A percentile compares a stretch with the other conserved stretches of the same genome.
phyloP scores from a whole-genome alignment of 2,888 invertebrate species.

The Conchocele bisecta region DNA sequence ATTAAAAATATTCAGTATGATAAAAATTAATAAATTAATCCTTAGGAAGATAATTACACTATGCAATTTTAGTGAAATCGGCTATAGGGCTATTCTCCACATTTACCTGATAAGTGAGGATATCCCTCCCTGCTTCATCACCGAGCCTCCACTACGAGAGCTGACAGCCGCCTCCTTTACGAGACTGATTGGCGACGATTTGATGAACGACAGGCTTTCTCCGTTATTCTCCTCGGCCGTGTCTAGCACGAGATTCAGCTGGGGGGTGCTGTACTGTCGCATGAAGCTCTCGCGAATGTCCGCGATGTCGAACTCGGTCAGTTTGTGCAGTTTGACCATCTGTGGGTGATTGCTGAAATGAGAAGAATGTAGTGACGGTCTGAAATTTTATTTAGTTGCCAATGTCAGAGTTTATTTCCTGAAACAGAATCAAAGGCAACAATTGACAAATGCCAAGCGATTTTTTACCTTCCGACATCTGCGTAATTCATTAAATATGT shows the following conservation, averaged over 20 bases:
- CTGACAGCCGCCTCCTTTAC: conserved; percentile 66
- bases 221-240: conserved; percentile 68
- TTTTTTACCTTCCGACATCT: no score
- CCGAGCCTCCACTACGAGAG: conserved; percentile 72
- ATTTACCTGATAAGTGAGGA: conserved; percentile 89
- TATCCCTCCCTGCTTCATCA: conserved; percentile 89
- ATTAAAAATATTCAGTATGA: no score
- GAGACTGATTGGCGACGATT: conserved; percentile 67
- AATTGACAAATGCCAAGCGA: no score
- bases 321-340: conserved; percentile 95
- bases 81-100: neutral
- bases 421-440: no score
- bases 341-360: conserved; percentile 91
- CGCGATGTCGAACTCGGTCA: conserved; percentile 87
- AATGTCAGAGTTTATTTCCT: no score
- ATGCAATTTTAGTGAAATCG: no score
- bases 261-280: conserved; percentile 89
- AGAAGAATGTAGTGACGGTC: no score
- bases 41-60: neutral
- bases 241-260: conserved; percentile 73
- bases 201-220: conserved; percentile 63
- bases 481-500: no score
- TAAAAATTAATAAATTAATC: no score
- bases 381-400: neutral
- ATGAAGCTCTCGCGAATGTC: conserved; percentile 98